A percentile compares a stretch with the other conserved stretches of the same genome.
phyloP scores from a whole-genome alignment of 37 sponge, comb jelly and placozoan genomes.

The Spongia lamella region DNA sequence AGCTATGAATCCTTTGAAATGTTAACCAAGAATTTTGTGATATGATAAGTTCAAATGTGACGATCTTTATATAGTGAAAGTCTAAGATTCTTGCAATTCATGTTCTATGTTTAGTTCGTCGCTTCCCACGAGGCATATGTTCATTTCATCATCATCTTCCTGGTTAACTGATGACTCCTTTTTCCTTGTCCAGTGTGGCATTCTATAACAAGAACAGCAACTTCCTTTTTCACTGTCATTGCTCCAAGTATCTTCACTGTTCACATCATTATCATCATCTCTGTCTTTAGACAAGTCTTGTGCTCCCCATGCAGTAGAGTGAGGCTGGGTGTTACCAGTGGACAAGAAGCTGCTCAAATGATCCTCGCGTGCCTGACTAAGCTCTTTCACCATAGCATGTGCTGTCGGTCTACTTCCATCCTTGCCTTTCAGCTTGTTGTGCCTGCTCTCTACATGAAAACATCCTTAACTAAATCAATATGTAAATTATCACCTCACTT shows the following conservation, averaged over 20 bases:
- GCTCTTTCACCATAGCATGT: constrained; percentile 4
- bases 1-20: background rate
- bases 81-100: background rate
- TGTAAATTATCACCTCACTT: too few relatives aligned
- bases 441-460: constrained; percentile 10
- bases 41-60: background rate
- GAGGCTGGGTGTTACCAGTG: background rate
- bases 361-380: constrained; percentile 49
- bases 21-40: background rate
- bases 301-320: background rate
- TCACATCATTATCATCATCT: background rate
- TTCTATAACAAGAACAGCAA: background rate
- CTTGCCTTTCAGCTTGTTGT: constrained; percentile 5
- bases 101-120: constrained; percentile 55
- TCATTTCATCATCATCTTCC: constrained; percentile 27
- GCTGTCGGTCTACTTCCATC: background rate
- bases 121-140: constrained; percentile 40
- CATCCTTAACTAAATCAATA: too few relatives aligned
- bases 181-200: background rate
- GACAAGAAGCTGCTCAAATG: constrained; percentile 34
- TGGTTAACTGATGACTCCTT: background rate
- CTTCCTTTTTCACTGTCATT: background rate
- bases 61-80: background rate
- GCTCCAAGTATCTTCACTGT: background rate
- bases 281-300: background rate